phyloP scores from a whole-genome alignment of 2,113 vertebrate genomes.

The Apistogramma diplotaenia region DNA sequence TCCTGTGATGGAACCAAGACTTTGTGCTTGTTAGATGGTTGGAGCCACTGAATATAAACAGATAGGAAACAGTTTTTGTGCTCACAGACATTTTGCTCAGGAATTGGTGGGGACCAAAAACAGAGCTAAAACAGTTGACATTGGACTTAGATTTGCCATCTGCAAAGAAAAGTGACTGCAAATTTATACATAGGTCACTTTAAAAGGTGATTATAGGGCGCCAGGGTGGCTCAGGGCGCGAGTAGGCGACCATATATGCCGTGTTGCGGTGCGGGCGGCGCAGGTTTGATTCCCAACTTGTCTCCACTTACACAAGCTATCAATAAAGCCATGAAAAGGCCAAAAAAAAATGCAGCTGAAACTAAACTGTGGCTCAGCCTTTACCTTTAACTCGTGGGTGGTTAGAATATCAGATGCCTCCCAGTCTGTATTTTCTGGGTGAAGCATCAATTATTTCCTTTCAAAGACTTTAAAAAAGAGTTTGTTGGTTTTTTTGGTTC shows the following conservation, averaged over 20 bases:
- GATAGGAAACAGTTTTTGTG: not conserved
- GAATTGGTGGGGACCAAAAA: not conserved
- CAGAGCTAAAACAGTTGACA: not conserved
- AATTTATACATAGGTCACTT: not conserved
- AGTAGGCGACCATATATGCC: too few relatives aligned
- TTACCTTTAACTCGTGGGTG: not conserved
- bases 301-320: not conserved
- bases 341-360: not conserved
- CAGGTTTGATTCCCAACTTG: too few relatives aligned
- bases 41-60: not conserved
- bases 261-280: too few relatives aligned
- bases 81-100: not conserved
- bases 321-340: too few relatives aligned
- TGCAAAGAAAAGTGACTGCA: not conserved
- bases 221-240: too few relatives aligned
- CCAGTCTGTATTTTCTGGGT: rapidly evolving
- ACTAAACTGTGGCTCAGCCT: not conserved
- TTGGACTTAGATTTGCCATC: not conserved
- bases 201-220: not conserved
- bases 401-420: not conserved
- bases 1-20: not conserved
- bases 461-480: not conserved
- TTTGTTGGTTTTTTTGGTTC: not conserved
- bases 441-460: not conserved
- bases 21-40: not conserved